phyloP scores from a whole-genome alignment of 1,140 invertebrate species.

The Eupristina koningsbergeri region DNA sequence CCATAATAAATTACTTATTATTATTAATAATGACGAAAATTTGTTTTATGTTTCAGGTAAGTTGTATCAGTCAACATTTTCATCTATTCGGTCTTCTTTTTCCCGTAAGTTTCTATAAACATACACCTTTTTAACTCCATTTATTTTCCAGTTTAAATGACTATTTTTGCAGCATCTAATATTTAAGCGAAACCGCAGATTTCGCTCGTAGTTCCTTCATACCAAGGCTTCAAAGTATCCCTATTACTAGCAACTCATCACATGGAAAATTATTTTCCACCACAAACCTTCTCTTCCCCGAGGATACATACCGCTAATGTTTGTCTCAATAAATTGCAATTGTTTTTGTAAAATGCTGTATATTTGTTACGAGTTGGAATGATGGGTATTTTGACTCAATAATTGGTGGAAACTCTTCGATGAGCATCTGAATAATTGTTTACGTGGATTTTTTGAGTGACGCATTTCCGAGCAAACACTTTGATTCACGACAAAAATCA shows the following conservation, averaged over 20 bases:
- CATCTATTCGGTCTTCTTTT: background rate
- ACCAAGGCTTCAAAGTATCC: background rate
- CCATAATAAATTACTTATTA: too few species aligned
- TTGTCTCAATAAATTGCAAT: constrained; percentile 30
- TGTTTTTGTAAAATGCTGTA: constrained; percentile 28
- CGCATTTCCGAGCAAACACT: constrained; percentile 19
- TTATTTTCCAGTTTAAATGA: background rate
- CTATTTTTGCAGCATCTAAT: background rate
- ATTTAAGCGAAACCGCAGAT: background rate
- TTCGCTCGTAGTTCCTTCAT: too few species aligned
- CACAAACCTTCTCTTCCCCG: too few species aligned
- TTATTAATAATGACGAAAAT: background rate
- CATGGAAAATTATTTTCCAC: background rate
- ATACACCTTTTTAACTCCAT: background rate
- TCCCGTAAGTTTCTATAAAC: background rate
- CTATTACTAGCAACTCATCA: background rate
- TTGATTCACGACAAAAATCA: constrained; percentile 38
- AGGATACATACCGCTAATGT: background rate
- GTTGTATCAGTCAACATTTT: background rate
- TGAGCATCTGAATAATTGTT: too few species aligned
- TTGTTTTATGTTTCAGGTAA: background rate
- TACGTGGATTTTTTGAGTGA: background rate
- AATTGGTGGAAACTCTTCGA: too few species aligned
- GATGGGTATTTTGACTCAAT: too few species aligned
- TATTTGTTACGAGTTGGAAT: too few species aligned